phyloP scores from a whole-genome alignment of 1,140 invertebrate species.

The Frieseomelitta varia region DNA sequence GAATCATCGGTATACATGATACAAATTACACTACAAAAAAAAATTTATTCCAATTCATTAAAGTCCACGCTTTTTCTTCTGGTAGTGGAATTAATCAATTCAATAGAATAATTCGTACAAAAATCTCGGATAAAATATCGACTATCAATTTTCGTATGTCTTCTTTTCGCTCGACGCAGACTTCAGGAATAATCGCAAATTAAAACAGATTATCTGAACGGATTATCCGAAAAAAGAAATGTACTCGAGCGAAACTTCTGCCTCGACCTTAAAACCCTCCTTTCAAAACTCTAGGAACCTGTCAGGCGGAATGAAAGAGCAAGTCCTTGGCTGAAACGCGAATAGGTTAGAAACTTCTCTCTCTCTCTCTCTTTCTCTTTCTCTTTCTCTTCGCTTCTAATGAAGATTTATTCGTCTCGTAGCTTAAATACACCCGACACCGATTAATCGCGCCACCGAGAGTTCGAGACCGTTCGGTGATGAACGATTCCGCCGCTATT shows the following conservation, averaged over 20 bases:
- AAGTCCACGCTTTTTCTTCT: no score
- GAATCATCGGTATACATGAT: no score
- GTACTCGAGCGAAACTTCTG: neutral
- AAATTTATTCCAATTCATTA: no score
- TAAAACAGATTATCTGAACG: neutral
- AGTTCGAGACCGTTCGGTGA: constrained; percentile 21
- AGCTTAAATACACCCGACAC: constrained; percentile 30
- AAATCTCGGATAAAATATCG: neutral
- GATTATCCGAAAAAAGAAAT: neutral
- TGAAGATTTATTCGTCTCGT: constrained; percentile 38
- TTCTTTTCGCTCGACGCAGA: neutral
- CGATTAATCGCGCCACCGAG: constrained; percentile 28
- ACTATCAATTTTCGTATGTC: neutral
- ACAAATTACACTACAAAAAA: no score
- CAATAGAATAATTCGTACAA: no score
- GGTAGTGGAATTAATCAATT: no score
- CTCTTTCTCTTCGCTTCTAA: neutral
- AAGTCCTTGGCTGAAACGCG: constrained; percentile 8
- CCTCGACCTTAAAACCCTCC: neutral
- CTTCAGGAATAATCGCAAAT: neutral
- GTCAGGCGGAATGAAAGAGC: constrained; percentile 15
- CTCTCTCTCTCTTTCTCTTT: no score
- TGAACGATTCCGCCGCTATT: constrained; percentile 16
- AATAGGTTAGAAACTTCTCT: constrained; percentile 37
- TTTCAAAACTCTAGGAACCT: neutral